Base-by-base conservation (phyloP, 2,113 vertebrate genomes). In the Chroicocephalus ridibundus region DNA sequence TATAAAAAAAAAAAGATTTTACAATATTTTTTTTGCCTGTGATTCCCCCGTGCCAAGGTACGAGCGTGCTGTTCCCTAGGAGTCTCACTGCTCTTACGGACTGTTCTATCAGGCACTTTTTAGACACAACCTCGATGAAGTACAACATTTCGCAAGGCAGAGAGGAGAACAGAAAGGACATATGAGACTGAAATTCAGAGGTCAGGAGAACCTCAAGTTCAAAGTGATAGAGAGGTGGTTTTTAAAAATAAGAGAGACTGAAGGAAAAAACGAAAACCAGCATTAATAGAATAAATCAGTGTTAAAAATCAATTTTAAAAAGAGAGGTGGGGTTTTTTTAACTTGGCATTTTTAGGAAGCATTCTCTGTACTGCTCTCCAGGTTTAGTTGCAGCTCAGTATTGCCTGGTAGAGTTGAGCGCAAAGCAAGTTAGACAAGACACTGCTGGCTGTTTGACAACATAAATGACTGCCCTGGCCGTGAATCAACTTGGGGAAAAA, bases 51-150 rank as follows among this genome's bases (percentile, higher is more conserved):
- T 40, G 25, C 26, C 1, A 1, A 15, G 40, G 62, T 17, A 10
- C 9, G 10, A 3, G 57, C 0, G 6, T 21, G 55, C 16, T 20
- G 0, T 15, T 38, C 19, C 51, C 60, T 5, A 1, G 46, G 27
- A 34, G 18, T 32, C 36, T 3, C 5, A 1, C 57, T 26, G 54
- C 24, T 38, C 46, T 15, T 6, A 5, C 13, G 3, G 32, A 5
- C 64, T 22, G 27, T 3, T 9, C 5, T 8, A 5, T 11, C 4
- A 0, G 10, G 34, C 31, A 5, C 13, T 6, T 6, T 65, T 40
- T 9, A 9, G 21, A 10, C 6, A 19, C 31, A 46, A 10, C 24
- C 38, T 69, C 40, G 12, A 26, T 15, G 22, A 57, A 12, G 34
- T 13, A 9, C 36, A 25, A 18, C 44, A 6, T 19, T 52, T 57